These are phyloP conservation scores for Drosophila paucipuncta DNA, from an alignment of 2,888 invertebrate species.

Conservation along the genomic window DNA sequence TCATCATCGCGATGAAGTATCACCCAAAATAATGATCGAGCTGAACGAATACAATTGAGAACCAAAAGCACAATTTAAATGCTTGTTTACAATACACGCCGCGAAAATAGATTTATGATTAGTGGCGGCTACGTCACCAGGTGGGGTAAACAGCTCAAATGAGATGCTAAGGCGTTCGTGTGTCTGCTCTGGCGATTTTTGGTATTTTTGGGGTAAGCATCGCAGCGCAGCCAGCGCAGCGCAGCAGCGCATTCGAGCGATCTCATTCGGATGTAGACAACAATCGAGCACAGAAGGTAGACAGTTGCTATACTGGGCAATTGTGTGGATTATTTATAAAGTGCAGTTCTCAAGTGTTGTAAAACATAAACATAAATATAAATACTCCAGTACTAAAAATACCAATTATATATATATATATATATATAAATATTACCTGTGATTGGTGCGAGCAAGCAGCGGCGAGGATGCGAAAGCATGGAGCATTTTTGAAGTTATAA, in stretches of 20 bases:
- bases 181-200: constrained; percentile 35
- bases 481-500: constrained; percentile 57
- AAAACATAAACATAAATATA: constrained; percentile 28
- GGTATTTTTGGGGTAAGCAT: constrained; percentile 50
- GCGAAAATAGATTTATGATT: constrained; percentile 77
- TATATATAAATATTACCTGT: constrained; percentile 43
- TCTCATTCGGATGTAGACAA: constrained; percentile 70
- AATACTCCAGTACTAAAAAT: constrained; percentile 11
- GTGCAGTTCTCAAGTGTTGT: constrained; percentile 47
- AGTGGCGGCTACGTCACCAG: constrained; percentile 77
- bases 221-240: constrained; percentile 50
- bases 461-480: constrained; percentile 55
- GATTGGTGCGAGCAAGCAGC: constrained; percentile 38
- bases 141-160: constrained; percentile 53
- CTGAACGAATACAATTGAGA: constrained; percentile 57
- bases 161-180: constrained; percentile 54
- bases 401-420: constrained; percentile 2
- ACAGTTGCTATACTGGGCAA: constrained; percentile 31
- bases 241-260: constrained; percentile 57
- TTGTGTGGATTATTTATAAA: constrained; percentile 30
- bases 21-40: constrained; percentile 28
- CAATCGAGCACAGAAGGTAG: constrained; percentile 66
- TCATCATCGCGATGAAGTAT: constrained; percentile 37
- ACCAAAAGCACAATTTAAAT: constrained; percentile 56
- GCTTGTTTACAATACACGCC: constrained; percentile 62